Base-by-base conservation (phyloP, 1,140 invertebrate genomes). In the Zaprionus taronus region DNA sequence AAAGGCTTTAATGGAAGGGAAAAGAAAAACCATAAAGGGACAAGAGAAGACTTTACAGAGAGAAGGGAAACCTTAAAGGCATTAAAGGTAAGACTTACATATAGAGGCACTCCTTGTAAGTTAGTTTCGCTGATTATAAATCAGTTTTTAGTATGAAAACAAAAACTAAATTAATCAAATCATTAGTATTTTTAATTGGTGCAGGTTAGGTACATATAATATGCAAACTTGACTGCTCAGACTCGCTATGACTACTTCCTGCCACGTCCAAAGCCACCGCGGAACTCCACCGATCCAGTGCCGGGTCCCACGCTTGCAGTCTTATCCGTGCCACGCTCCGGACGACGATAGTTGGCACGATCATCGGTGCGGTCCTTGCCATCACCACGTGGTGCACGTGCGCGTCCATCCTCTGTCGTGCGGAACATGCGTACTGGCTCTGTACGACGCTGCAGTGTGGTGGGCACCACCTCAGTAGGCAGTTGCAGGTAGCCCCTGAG, bases 381-480 rank as follows among this genome's bases (percentile, higher is more conserved):
- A 14, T 56, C 53, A 17, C 53, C 53, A 56, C 53, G 24, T n/a
- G 24, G 53, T 31, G 24, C 72, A 4, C 68, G 41, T 3, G 60
- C 2, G 22, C 67, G 55, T n/a, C n/a, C n/a, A n/a, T 70, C 61
- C 1, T 63, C 61, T 1, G 53, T 15, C 24, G 41, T 26, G 58
- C 73, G 73, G 9, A 68, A 53, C 53, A 53, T 58, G 34, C 73
- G 68, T n/a, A 71, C 61, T 11, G 73, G 44, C 11, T 71, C 68
- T 15, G 47, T 41, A 41, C 67, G 60, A 22, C 73, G 73, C 26
- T 72, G 73, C 55, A 76, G 28, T 1, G 73, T 76, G 26, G 31
- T 60, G 4, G 73, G 73, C 17, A 76, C 53, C 53, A 72, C 67
- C 53, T 76, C 73, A 11, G 68, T 24, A 12, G 73, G 68, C 44